A percentile compares a stretch with the other conserved stretches of the same genome.
Conservation (phyloP, 2,888 invertebrate genomes). For the Ctena decussata region DNA sequence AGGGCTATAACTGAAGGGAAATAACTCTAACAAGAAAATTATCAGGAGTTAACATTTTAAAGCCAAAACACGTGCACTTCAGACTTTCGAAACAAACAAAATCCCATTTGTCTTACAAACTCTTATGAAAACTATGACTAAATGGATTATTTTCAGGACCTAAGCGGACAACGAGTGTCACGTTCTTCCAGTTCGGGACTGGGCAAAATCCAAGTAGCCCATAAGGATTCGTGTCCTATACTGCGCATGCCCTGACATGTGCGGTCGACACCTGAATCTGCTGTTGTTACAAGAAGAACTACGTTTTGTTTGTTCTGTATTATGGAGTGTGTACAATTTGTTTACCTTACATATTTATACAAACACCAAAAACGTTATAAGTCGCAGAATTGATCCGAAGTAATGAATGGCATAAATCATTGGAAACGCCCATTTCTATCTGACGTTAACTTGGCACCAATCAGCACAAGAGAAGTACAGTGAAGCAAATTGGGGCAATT, state of each 20-base stretch:
- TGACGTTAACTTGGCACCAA: neutral
- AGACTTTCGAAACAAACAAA: neutral
- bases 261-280: neutral
- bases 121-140: neutral
- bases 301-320: neutral
- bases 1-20: neutral
- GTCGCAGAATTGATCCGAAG: neutral
- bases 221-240: constrained; percentile 37
- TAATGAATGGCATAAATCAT: neutral
- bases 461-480: neutral
- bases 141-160: constrained; percentile 55
- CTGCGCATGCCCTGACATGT: constrained; percentile 54
- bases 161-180: constrained; percentile 55
- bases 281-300: neutral
- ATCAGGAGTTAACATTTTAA: too few relatives aligned
- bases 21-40: neutral
- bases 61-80: too few relatives aligned
- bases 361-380: neutral
- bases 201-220: constrained; percentile 41
- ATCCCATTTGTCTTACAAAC: too few relatives aligned
- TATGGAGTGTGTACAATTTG: neutral
- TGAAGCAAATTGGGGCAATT: too few relatives aligned
- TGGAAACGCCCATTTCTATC: neutral
- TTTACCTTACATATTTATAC: neutral
- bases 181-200: constrained; percentile 59